Evolutionary conservation across 2,888 invertebrate genomes (phyloP).

Genomic region (Zaprionus bogoriensis): DNA sequence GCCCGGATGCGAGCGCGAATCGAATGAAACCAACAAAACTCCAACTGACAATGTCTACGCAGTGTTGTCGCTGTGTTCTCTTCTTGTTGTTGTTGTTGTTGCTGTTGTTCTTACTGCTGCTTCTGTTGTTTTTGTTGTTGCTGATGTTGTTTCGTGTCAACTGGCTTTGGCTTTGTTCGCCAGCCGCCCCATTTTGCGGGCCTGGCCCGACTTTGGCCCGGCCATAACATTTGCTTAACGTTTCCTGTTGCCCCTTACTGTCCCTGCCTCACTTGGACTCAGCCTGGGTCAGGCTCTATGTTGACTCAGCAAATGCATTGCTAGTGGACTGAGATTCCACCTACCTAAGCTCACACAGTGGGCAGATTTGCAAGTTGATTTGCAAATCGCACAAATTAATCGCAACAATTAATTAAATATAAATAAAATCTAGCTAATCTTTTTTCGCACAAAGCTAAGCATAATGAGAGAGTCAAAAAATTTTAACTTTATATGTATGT

Average conservation of each 20-base stretch:
- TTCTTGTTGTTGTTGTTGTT: constrained; percentile 25
- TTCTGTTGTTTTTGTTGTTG: constrained; percentile 23
- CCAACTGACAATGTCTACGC: constrained; percentile 65
- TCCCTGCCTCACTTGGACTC: not conserved
- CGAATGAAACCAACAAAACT: constrained; percentile 56
- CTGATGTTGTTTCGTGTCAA: constrained; percentile 66
- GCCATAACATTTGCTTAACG: constrained; percentile 72
- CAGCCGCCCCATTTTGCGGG: constrained; percentile 65
- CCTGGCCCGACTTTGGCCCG: constrained; percentile 36
- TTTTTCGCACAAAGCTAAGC: too few relatives aligned
- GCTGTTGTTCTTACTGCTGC: constrained; percentile 32
- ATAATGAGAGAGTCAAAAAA: too few relatives aligned
- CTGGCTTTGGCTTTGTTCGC: constrained; percentile 63
- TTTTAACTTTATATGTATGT: too few relatives aligned
- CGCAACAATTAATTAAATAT: not conserved
- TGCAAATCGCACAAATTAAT: too few relatives aligned
- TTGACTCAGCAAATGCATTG: not conserved
- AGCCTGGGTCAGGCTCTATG: not conserved
- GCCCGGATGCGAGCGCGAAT: constrained; percentile 70
- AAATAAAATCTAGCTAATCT: too few relatives aligned
- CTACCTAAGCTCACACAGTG: constrained; percentile 39
- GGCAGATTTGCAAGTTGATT: not conserved
- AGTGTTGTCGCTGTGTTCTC: constrained; percentile 53
- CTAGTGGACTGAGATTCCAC: constrained; percentile 39
- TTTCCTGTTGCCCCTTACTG: constrained; percentile 63